These are phyloP conservation scores for Periophthalmus modestus DNA, from an alignment of 2,113 vertebrate genomes.

Conservation along the genomic window DNA sequence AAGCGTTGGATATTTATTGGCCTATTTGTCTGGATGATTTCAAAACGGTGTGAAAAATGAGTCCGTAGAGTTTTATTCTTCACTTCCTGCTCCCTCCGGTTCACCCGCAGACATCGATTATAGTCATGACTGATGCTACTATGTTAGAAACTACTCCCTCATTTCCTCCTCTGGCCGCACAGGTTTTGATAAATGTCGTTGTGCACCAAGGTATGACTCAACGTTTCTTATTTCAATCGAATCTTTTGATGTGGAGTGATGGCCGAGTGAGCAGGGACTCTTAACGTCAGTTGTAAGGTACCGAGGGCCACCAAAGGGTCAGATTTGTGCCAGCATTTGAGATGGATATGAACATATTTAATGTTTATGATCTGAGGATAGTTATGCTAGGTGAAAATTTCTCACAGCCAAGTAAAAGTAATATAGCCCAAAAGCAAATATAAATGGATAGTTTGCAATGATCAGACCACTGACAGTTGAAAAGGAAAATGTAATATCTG, in stretches of 20 bases:
- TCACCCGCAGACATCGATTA: constrained; percentile 52
- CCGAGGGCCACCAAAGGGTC: not conserved
- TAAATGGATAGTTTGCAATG: not conserved
- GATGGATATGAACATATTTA: constrained; percentile 9
- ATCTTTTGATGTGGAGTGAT: constrained; percentile 54
- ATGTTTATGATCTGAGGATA: not conserved
- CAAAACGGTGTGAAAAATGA: constrained; percentile 31
- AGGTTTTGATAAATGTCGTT: constrained; percentile 44
- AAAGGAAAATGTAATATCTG: not conserved
- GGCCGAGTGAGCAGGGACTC: constrained; percentile 28
- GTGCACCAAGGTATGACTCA: constrained; percentile 30
- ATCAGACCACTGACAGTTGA: not conserved
- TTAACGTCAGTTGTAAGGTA: constrained; percentile 11
- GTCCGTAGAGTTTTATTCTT: constrained; percentile 42
- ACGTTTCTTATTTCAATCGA: constrained; percentile 44
- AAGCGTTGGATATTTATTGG: constrained; percentile 29
- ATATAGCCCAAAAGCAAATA: not conserved
- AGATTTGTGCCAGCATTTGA: constrained; percentile 17
- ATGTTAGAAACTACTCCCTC: constrained; percentile 39
- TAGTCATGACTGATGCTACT: constrained; percentile 46
- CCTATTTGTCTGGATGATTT: constrained; percentile 42
- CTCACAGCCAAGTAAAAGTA: not conserved
- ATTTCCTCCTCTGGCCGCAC: constrained; percentile 39
- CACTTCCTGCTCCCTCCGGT: constrained; percentile 27
- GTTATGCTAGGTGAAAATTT: not conserved